Evolutionary conservation across 2,113 vertebrate species (phyloP).

Genomic region (Microcebus murinus): DNA sequence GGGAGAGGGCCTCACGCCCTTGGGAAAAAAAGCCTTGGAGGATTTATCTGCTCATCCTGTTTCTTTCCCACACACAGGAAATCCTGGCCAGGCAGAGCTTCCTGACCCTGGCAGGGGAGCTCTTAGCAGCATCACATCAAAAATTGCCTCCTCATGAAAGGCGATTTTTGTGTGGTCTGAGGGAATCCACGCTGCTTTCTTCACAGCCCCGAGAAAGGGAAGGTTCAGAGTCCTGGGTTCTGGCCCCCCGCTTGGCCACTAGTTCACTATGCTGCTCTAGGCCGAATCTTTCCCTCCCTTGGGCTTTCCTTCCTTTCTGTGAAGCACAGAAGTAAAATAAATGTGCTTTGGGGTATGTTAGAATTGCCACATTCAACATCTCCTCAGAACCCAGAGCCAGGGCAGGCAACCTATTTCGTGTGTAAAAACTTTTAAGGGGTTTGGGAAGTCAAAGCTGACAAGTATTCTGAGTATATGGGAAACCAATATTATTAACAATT

Average conservation of each 20-base stretch:
- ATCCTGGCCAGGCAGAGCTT: conserved; percentile 63
- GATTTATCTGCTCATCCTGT: conserved; percentile 65
- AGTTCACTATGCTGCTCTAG: background rate
- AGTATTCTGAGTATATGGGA: conserved; percentile 9
- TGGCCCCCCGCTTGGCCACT: background rate
- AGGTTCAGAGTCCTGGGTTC: background rate
- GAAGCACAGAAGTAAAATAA: background rate
- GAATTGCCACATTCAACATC: background rate
- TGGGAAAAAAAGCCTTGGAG: background rate
- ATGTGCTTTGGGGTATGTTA: background rate
- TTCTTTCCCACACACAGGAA: conserved; percentile 77
- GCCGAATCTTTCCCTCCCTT: background rate
- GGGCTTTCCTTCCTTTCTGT: background rate
- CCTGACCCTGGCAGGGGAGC: background rate
- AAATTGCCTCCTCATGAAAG: background rate
- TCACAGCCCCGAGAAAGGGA: background rate
- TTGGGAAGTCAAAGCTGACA: conserved; percentile 30
- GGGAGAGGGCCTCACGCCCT: background rate
- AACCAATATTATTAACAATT: conserved; percentile 19
- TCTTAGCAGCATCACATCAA: background rate
- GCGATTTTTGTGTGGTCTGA: background rate
- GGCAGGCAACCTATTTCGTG: background rate
- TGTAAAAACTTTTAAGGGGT: background rate
- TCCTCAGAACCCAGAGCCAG: too few species aligned
- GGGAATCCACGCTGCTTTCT: background rate